These are phyloP conservation scores for Drosophila simulans DNA, from an alignment of 1,140 invertebrate genomes.

Conservation along the genomic window DNA sequence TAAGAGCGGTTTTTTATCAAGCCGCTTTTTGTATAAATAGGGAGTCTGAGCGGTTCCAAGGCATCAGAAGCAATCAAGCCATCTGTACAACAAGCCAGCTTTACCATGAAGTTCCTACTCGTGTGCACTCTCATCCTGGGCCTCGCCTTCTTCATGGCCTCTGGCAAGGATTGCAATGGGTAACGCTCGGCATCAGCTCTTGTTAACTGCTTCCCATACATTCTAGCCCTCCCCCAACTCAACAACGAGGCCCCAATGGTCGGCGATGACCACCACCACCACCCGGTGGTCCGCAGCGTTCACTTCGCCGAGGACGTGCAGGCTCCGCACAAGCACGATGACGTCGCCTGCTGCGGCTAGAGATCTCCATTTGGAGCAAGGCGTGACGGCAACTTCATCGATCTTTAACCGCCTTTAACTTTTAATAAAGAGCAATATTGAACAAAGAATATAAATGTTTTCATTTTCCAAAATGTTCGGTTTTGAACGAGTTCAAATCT, in stretches of 20 bases:
- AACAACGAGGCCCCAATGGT: background rate
- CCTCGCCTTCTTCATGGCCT: constrained; percentile 42
- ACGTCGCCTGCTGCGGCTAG: constrained; percentile 59
- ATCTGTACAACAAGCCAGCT: constrained; percentile 31
- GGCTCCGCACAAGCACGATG: background rate
- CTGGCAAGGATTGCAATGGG: constrained; percentile 28
- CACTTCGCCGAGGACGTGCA: background rate
- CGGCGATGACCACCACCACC: constrained; percentile 12
- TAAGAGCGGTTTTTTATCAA: background rate
- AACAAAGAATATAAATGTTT: constrained; percentile 11
- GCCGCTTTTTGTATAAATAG: constrained; percentile 42
- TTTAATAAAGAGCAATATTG: constrained; percentile 69
- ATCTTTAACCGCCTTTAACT: constrained; percentile 23
- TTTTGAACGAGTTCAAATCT: constrained; percentile 4
- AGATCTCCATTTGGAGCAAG: background rate
- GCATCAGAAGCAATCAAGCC: constrained; percentile 42
- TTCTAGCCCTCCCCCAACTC: constrained; percentile 11
- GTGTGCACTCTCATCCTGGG: constrained; percentile 42
- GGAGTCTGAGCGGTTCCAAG: background rate
- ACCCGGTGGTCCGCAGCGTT: constrained; percentile 17
- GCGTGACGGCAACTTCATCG: constrained; percentile 5
- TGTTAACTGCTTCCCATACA: no score
- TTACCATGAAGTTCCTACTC: constrained; percentile 52
- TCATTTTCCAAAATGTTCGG: no score
- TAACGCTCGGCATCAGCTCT: constrained; percentile 1